Evolutionary conservation across 1,140 invertebrate species (phyloP).

Genomic region (Trachymyrmex cornetzi): DNA sequence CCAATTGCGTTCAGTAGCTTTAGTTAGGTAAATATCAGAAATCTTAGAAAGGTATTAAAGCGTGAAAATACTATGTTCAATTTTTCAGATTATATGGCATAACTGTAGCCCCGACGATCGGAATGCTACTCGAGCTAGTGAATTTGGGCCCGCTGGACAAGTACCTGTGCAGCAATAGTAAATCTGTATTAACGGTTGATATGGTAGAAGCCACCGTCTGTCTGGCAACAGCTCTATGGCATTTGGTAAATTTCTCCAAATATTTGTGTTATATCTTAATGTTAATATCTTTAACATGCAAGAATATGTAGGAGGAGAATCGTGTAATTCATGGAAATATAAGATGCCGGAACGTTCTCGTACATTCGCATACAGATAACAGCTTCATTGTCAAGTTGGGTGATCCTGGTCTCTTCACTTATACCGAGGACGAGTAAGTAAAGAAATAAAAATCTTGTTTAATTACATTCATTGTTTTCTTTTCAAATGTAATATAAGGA

Average conservation of each 20-base stretch:
- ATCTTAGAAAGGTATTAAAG: not conserved
- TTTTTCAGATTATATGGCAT: slow-evolving; percentile 89
- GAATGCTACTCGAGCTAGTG: slow-evolving; percentile 93
- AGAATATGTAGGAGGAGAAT: slow-evolving; percentile 89
- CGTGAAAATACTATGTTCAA: slow-evolving; percentile 14
- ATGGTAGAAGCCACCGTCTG: slow-evolving; percentile 92
- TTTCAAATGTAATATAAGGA: not conserved
- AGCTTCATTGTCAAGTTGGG: slow-evolving; percentile 92
- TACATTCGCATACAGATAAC: slow-evolving; percentile 89
- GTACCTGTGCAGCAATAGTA: slow-evolving; percentile 88
- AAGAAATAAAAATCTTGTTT: slow-evolving; percentile 1
- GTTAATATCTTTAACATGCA: slow-evolving; percentile 10
- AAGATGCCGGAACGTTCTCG: slow-evolving; percentile 93
- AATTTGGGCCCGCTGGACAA: slow-evolving; percentile 92
- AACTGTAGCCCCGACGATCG: slow-evolving; percentile 91
- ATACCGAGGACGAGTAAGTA: slow-evolving; percentile 89
- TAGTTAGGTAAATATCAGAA: slow-evolving; percentile 87
- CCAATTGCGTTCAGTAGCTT: slow-evolving; percentile 90
- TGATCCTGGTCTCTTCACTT: slow-evolving; percentile 91
- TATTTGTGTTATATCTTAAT: slow-evolving; percentile 4
- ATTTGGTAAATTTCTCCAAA: slow-evolving; percentile 88
- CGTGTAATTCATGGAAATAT: slow-evolving; percentile 94
- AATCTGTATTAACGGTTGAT: slow-evolving; percentile 89
- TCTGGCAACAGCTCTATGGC: slow-evolving; percentile 93
- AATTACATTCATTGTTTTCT: slow-evolving; percentile 3